These are phyloP conservation scores for Iselma pallidipennis DNA, from an alignment of 2,888 invertebrate species.

Conservation along the genomic window DNA sequence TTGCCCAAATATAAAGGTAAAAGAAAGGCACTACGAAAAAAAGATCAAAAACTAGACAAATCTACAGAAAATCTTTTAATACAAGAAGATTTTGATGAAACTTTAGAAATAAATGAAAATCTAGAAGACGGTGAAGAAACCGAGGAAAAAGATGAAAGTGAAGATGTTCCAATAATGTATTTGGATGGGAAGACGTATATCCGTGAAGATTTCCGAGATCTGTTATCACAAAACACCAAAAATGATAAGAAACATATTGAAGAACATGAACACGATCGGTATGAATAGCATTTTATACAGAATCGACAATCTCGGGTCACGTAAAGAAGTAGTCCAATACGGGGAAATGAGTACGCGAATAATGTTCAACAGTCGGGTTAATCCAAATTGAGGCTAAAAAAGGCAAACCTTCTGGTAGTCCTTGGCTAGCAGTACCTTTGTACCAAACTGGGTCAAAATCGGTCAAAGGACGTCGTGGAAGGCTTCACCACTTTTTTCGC, in stretches of 20 bases:
- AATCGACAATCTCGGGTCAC: too few relatives aligned
- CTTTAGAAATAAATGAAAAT: not conserved
- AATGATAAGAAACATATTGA: slow-evolving; percentile 33
- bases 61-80: slow-evolving; percentile 9
- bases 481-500: too few relatives aligned
- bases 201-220: slow-evolving; percentile 52
- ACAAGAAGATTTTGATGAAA: slow-evolving; percentile 1
- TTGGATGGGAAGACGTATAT: slow-evolving; percentile 49
- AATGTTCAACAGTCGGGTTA: too few relatives aligned
- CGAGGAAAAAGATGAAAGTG: slow-evolving; percentile 21
- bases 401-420: too few relatives aligned
- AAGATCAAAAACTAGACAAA: slow-evolving; percentile 9
- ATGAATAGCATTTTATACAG: too few relatives aligned
- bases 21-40: not conserved
- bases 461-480: too few relatives aligned
- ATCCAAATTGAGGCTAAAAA: too few relatives aligned
- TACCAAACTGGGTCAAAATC: too few relatives aligned
- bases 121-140: slow-evolving; percentile 11
- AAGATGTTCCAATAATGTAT: slow-evolving; percentile 44
- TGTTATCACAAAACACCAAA: slow-evolving; percentile 43
- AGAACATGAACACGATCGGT: slow-evolving; percentile 51
- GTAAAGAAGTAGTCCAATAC: too few relatives aligned
- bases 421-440: too few relatives aligned
- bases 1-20: not conserved
- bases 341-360: too few relatives aligned